Conservation (phyloP, 2,888 invertebrate species). For the Atrina japonica region DNA sequence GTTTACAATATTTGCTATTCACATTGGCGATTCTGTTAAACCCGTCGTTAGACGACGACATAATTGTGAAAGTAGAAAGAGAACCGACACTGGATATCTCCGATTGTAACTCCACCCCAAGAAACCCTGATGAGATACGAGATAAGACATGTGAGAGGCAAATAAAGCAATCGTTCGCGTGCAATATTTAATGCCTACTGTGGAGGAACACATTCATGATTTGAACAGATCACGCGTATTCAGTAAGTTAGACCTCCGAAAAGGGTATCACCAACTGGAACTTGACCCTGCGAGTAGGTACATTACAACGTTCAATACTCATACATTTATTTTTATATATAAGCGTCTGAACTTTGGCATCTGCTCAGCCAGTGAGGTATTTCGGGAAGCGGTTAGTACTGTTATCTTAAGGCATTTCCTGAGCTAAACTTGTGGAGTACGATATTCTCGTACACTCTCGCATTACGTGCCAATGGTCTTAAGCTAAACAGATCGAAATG, state of each 20-base stretch:
- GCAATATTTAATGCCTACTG: conserved; percentile 8
- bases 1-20: too few species aligned
- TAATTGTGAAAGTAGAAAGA: conserved; percentile 47
- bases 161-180: conserved; percentile 46
- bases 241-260: conserved; percentile 37
- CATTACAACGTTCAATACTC: conserved; percentile 48
- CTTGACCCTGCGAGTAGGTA: conserved; percentile 30
- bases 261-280: conserved; percentile 44
- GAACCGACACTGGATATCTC: conserved; percentile 60
- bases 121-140: conserved; percentile 46
- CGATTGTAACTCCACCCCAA: conserved; percentile 48
- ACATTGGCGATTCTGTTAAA: conserved; percentile 47
- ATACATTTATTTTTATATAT: conserved; percentile 46
- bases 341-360: conserved; percentile 56
- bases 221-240: conserved; percentile 41
- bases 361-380: conserved; percentile 49
- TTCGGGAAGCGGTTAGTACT: conserved; percentile 41
- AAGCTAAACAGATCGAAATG: conserved; percentile 51
- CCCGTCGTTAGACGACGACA: conserved; percentile 45
- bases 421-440: conserved; percentile 49
- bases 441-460: conserved; percentile 51
- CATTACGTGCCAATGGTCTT: conserved; percentile 38
- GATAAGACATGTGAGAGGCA: conserved; percentile 59
- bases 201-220: conserved; percentile 49
- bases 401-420: conserved; percentile 33